phyloP scores from a whole-genome alignment of 2,113 vertebrate genomes.

The Peromyscus californicus region DNA sequence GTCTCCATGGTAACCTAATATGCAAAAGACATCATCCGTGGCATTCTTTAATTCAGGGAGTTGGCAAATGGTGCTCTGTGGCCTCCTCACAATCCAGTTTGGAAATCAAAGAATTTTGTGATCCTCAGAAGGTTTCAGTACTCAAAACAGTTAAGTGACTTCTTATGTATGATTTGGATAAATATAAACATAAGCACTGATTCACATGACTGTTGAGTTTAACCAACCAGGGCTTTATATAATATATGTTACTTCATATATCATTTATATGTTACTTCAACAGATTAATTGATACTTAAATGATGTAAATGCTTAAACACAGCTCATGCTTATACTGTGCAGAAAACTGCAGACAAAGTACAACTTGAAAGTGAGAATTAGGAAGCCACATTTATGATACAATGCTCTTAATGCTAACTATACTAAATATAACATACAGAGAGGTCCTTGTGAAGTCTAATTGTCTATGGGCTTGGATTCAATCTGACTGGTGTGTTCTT shows the following conservation, averaged over 20 bases:
- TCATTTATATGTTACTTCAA: neutral
- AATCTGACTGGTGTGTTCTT: neutral
- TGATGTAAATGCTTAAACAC: neutral
- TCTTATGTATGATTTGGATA: neutral
- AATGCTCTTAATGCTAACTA: neutral
- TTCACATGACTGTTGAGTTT: neutral
- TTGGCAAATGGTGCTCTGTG: neutral
- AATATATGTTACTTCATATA: too few species aligned
- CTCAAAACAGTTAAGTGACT: neutral
- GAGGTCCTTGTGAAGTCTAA: neutral
- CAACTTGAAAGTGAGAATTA: neutral
- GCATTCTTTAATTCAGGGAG: constrained; percentile 15
- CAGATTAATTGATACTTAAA: neutral
- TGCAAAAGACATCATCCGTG: neutral
- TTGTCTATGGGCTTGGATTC: neutral
- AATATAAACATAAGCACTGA: neutral
- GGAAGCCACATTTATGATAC: neutral
- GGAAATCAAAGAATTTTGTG: neutral
- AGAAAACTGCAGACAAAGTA: neutral
- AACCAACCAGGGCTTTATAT: neutral
- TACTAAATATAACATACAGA: neutral
- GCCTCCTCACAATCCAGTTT: neutral
- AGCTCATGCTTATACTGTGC: neutral
- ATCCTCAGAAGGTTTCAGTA: neutral
- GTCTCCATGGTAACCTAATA: neutral